Percentiles rank a stretch among this genome's conserved stretches.
phyloP scores from a whole-genome alignment of 2,888 invertebrate species.

The Andrena marginata region DNA sequence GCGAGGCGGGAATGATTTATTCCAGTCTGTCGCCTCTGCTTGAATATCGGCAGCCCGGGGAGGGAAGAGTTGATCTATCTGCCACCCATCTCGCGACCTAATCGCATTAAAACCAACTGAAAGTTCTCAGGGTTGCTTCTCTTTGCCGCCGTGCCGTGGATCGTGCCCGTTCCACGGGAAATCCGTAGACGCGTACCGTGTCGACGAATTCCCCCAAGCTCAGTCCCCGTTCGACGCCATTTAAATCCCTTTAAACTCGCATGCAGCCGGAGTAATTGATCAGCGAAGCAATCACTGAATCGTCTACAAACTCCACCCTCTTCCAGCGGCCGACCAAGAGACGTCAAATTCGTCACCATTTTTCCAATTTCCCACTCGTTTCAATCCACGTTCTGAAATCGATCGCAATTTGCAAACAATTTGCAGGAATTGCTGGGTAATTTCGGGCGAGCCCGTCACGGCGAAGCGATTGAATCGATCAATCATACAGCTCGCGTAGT shows the following conservation, averaged over 20 bases:
- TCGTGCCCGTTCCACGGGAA: conserved; percentile 61
- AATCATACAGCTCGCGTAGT: conserved; percentile 47
- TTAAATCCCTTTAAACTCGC: background rate
- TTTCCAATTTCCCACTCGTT: conserved; percentile 36
- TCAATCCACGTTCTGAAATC: conserved; percentile 51
- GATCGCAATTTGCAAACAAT: conserved; percentile 71
- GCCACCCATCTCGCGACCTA: conserved; percentile 56
- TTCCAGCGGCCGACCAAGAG: background rate
- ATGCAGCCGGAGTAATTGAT: background rate
- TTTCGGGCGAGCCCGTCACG: conserved; percentile 47
- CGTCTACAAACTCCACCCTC: background rate
- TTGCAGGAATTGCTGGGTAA: conserved; percentile 68
- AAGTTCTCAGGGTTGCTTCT: conserved; percentile 67
- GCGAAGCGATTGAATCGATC: conserved; percentile 54
- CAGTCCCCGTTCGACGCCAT: background rate
- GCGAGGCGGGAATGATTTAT: conserved; percentile 53
- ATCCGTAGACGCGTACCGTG: conserved; percentile 50
- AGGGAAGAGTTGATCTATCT: conserved; percentile 57
- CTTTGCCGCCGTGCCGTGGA: conserved; percentile 28
- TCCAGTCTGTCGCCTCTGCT: conserved; percentile 28
- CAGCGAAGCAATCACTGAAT: too few relatives aligned
- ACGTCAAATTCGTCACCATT: conserved; percentile 8
- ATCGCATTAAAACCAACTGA: conserved; percentile 76
- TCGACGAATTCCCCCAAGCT: conserved; percentile 27
- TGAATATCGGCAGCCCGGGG: conserved; percentile 42